Conservation (phyloP, 2,888 invertebrate genomes). For the Drosophila greeni region DNA sequence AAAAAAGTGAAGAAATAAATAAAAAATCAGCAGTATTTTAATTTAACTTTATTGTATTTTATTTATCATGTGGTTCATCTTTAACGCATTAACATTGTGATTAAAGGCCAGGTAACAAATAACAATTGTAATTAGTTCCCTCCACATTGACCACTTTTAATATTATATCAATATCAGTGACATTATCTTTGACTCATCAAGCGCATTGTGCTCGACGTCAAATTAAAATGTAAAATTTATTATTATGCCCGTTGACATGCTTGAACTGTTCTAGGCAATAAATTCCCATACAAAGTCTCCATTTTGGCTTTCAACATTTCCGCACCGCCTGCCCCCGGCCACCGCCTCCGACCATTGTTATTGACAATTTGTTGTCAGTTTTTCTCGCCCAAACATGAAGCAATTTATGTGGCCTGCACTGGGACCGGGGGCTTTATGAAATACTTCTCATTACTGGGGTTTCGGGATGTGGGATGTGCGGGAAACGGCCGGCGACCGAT, state of each 20-base stretch:
- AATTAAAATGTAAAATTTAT: slow-evolving; percentile 70
- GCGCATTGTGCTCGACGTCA: slow-evolving; percentile 39
- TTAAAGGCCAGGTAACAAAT: not conserved
- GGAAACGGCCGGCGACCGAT: slow-evolving; percentile 33
- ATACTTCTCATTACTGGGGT: slow-evolving; percentile 66
- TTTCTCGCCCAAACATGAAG: slow-evolving; percentile 37
- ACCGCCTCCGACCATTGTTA: slow-evolving; percentile 50
- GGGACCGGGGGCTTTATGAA: slow-evolving; percentile 56
- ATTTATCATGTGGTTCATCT: no score
- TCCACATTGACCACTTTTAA: not conserved
- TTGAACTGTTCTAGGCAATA: slow-evolving; percentile 65
- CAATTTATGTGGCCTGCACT: slow-evolving; percentile 57
- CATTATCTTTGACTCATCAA: slow-evolving; percentile 16
- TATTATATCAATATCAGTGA: slow-evolving; percentile 15
- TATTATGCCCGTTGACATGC: slow-evolving; percentile 65
- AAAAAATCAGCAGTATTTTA: no score
- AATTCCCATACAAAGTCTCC: slow-evolving; percentile 54
- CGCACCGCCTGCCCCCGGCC: slow-evolving; percentile 5
- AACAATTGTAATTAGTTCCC: not conserved
- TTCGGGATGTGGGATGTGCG: not conserved
- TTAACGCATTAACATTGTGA: not conserved
- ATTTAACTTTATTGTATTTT: no score
- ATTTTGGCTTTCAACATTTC: slow-evolving; percentile 57
- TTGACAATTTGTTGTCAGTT: slow-evolving; percentile 71
- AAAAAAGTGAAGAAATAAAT: slow-evolving; percentile 1